Conservation (phyloP, 2,113 vertebrate species). For the Laterallus jamaicensis region DNA sequence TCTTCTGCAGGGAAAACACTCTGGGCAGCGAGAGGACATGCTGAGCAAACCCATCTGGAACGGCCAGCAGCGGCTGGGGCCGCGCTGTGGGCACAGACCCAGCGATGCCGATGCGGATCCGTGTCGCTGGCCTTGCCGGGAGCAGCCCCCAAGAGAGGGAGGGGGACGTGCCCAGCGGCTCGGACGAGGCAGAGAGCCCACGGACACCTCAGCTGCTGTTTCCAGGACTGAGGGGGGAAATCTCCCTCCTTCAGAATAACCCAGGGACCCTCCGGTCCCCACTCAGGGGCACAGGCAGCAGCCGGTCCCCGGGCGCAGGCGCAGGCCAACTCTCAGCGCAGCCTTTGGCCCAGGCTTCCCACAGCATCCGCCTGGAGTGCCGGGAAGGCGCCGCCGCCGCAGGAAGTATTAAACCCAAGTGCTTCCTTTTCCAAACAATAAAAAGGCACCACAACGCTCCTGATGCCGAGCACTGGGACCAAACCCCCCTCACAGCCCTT, state of each 20-base stretch:
- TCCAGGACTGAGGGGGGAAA: background rate
- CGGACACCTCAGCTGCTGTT: background rate
- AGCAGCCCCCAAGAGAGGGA: background rate
- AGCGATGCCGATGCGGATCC: accelerated
- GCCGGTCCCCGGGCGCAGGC: accelerated
- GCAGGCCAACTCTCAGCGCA: accelerated
- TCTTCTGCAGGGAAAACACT: background rate
- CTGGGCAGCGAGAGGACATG: background rate
- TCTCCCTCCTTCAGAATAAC: background rate
- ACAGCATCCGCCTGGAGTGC: background rate
- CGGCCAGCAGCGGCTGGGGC: accelerated
- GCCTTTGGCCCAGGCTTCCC: background rate
- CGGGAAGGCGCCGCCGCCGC: background rate
- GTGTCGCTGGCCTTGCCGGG: background rate
- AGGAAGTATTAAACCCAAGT: conserved; percentile 71
- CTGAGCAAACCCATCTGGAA: background rate
- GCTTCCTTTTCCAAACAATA: conserved; percentile 76
- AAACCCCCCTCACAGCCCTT: background rate
- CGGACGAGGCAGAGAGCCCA: accelerated
- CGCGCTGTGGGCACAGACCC: background rate
- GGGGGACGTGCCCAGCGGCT: accelerated
- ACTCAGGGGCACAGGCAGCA: background rate
- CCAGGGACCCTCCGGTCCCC: accelerated
- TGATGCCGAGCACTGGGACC: background rate
- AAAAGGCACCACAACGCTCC: background rate